These are phyloP conservation scores for Metopolophium dirhodum DNA, from an alignment of 1,140 invertebrate species.

Conservation along the genomic window DNA sequence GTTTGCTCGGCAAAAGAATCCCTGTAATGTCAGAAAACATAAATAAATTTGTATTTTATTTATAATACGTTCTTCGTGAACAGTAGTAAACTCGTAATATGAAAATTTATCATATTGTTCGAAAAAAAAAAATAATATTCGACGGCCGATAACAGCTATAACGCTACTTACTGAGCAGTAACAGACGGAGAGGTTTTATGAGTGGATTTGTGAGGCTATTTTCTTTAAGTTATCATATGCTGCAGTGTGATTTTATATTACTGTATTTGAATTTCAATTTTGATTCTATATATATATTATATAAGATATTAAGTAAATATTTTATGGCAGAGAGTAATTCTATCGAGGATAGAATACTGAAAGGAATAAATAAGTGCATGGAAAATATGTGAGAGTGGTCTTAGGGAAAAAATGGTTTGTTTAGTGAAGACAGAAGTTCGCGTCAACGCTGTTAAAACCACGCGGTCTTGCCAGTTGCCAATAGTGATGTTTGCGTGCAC, in stretches of 20 bases:
- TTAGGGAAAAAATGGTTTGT: not conserved
- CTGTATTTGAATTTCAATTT: not conserved
- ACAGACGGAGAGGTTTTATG: not conserved
- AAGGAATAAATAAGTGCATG: not conserved
- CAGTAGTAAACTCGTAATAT: not conserved
- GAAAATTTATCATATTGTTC: not conserved
- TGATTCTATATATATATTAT: not conserved
- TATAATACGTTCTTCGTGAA: not conserved
- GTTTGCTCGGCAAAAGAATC: not conserved
- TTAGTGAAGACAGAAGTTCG: too few relatives aligned
- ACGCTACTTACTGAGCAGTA: not conserved
- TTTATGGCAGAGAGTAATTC: not conserved
- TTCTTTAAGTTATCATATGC: not conserved
- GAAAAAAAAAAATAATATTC: not conserved
- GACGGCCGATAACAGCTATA: not conserved
- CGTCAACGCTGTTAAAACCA: not conserved
- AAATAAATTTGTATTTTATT: conserved; percentile 16
- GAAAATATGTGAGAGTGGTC: not conserved
- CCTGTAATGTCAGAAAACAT: not conserved
- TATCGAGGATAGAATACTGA: not conserved
- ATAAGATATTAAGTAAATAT: not conserved
- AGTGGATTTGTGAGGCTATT: not conserved
- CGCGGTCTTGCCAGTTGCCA: too few relatives aligned
- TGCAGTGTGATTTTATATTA: not conserved
- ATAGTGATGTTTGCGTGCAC: not conserved